phyloP scores from a whole-genome alignment of 92 coral and sea anemone species.

The Epizoanthus scotinus region DNA sequence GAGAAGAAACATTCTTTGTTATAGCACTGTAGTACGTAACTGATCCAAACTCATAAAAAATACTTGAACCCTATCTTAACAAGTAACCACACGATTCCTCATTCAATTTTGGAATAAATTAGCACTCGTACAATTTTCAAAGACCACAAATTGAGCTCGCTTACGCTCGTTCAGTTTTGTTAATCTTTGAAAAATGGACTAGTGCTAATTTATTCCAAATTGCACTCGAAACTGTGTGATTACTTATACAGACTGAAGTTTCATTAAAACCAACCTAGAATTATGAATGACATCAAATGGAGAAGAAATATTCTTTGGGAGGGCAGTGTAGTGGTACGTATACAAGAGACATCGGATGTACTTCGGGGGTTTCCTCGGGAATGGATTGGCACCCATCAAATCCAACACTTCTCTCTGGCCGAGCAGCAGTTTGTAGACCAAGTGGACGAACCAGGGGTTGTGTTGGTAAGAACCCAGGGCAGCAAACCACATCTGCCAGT shows the following conservation, averaged over 20 bases:
- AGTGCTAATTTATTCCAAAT: too few relatives aligned
- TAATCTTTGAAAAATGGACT: too few relatives aligned
- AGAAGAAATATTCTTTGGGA: conserved; percentile 58
- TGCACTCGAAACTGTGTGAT: too few relatives aligned
- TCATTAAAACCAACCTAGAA: conserved; percentile 52
- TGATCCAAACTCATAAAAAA: too few relatives aligned
- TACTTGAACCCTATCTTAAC: too few relatives aligned
- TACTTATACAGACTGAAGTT: too few relatives aligned
- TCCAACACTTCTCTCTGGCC: conserved; percentile 89
- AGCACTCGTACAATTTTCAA: too few relatives aligned
- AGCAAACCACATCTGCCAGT: conserved; percentile 99
- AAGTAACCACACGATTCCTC: too few relatives aligned
- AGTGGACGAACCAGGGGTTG: conserved; percentile 96
- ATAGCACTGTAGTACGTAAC: conserved; percentile 59
- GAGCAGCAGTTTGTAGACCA: conserved; percentile 77
- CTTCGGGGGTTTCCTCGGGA: conserved; percentile 73
- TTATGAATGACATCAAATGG: conserved; percentile 64
- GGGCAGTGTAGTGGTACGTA: conserved; percentile 82
- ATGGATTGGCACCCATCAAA: conserved; percentile 80
- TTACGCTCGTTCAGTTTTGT: too few relatives aligned
- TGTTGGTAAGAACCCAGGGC: conserved; percentile 90
- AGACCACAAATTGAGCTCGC: too few relatives aligned
- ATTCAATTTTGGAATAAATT: too few relatives aligned
- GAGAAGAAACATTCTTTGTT: conserved; percentile 56
- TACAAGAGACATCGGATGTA: conserved; percentile 84